phyloP scores from a whole-genome alignment of 2,888 invertebrate genomes.

The Ramazzottius varieornatus region DNA sequence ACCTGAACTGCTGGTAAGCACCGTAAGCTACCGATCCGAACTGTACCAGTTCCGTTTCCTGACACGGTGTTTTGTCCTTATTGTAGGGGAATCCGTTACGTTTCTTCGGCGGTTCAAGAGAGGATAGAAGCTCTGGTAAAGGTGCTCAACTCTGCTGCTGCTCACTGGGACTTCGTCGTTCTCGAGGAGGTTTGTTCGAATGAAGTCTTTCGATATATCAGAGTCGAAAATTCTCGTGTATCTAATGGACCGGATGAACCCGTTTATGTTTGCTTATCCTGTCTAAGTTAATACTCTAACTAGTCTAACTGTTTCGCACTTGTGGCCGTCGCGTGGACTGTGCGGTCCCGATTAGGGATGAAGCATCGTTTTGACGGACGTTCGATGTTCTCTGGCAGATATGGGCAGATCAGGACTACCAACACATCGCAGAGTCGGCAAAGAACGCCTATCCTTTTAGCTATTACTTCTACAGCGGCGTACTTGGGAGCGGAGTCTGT shows the following conservation, averaged over 20 bases:
- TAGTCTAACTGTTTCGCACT: too few relatives aligned
- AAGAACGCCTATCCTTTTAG: not conserved
- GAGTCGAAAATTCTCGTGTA: too few relatives aligned
- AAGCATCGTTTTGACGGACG: not conserved
- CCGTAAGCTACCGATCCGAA: too few relatives aligned
- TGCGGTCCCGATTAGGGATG: not conserved
- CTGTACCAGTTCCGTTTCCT: too few relatives aligned
- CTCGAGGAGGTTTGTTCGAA: not conserved
- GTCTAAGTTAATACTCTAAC: too few relatives aligned
- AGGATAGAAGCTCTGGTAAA: not conserved
- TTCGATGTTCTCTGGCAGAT: not conserved
- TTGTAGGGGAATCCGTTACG: too few relatives aligned
- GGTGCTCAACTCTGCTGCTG: not conserved
- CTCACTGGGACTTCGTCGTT: not conserved
- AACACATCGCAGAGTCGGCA: not conserved
- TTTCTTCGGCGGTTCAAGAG: too few relatives aligned
- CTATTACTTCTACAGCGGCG: conserved; percentile 33
- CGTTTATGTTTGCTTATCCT: too few relatives aligned
- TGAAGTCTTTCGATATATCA: too few relatives aligned
- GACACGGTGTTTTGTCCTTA: too few relatives aligned
- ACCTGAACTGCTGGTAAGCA: not conserved
- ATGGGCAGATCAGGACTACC: not conserved
- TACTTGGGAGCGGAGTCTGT: conserved; percentile 64
- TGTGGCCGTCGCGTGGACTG: too few relatives aligned
- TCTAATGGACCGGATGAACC: too few relatives aligned